Evolutionary conservation across 1,140 invertebrate species (phyloP), one percentile per base, ranked within the genome.

Genomic region (Apis dorsata): DNA sequence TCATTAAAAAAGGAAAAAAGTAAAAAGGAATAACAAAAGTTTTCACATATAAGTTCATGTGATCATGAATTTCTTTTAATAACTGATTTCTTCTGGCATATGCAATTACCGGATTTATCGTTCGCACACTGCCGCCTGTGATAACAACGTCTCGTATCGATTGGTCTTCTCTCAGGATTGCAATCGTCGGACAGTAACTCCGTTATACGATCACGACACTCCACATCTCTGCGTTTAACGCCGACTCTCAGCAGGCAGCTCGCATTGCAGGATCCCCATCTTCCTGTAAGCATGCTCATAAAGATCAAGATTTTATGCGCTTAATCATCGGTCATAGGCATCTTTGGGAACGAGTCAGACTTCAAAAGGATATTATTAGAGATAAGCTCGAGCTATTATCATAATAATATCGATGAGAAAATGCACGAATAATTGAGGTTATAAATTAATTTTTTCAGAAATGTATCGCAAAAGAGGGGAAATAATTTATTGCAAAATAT

Each of bases 221-320:
- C 85, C 11, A 93, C 88, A 65, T 90, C 85, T 24, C 92, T 87
- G 11, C 68, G 82, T 66, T 92, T 93, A 21, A 91, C 65, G 13
- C 92, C 92, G 24, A 86, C 84, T 76, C 90, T 93, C 9, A 68
- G n/a, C 15, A 81, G 69, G 24, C 92, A 93, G 13, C 89, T 92
- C 24, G 92, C 90, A 63, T 93, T 92, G 73, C 92, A 93, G 11
- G 84, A 70, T 59, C 88, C 88, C 92, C 92, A 93, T 81, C 89
- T 92, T 57, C 90, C 92, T 93, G 65, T 17, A 87, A 83, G 60
- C n/a, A 73, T 55, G 28, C 1, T 15, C 57, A 71, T 55, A 63
- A 76, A 65, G 49, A 65, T 44, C 10, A 9, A 55, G 21, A 24
- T 57, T 59, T 59, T 65, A 69, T n/a, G 15, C 34, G 21, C 28